Conservation (phyloP, 2,888 invertebrate genomes). For the Camptogramma bilineatum region DNA sequence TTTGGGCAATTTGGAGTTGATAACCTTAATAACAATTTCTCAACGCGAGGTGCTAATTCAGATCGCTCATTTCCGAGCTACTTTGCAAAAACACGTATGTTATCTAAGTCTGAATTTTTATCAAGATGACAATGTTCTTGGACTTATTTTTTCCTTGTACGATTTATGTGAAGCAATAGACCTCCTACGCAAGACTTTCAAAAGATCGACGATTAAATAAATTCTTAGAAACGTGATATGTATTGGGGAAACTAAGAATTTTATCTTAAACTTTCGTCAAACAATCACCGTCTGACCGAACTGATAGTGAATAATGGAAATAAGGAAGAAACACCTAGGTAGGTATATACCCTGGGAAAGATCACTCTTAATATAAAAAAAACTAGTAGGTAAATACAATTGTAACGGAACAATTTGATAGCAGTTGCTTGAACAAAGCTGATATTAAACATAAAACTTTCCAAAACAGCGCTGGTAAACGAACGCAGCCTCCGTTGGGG, state of each 20-base stretch:
- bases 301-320: too few species aligned
- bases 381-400: too few species aligned
- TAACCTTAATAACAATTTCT: conserved; percentile 32
- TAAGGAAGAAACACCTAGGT: too few species aligned
- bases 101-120: background rate
- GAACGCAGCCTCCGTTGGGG: conserved; percentile 39
- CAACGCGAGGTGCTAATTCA: conserved; percentile 33
- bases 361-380: too few species aligned
- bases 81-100: conserved; percentile 8
- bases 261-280: background rate
- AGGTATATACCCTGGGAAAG: too few species aligned
- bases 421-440: conserved; percentile 7
- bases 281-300: too few species aligned
- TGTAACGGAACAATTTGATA: background rate
- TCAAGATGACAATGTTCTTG: background rate
- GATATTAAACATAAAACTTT: conserved; percentile 42
- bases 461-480: conserved; percentile 47
- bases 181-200: conserved; percentile 24
- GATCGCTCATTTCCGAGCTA: conserved; percentile 24
- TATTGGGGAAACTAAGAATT: background rate
- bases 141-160: conserved; percentile 8
- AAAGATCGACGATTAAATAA: conserved; percentile 5
- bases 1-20: conserved; percentile 13
- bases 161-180: conserved; percentile 10
- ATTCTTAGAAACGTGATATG: conserved; percentile 1